phyloP scores from a whole-genome alignment of 2,888 invertebrate genomes.

The Zaprionus bogoriensis region DNA sequence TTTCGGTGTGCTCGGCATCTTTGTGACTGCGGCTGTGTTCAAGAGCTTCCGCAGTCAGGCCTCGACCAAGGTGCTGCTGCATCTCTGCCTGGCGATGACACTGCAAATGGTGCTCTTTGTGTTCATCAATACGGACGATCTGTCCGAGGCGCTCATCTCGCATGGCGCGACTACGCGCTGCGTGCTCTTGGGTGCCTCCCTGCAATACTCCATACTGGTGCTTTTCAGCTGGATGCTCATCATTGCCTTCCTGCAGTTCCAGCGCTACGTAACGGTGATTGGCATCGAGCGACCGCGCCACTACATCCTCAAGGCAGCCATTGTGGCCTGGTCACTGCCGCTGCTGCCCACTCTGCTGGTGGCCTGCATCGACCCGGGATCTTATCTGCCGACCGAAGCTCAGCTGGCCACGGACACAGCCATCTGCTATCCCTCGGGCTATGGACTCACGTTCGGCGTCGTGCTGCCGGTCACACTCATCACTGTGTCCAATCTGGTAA shows the following conservation, averaged over 20 bases:
- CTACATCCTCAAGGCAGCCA: slow-evolving; percentile 86
- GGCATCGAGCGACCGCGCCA: slow-evolving; percentile 85
- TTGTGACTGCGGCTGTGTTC: slow-evolving; percentile 85
- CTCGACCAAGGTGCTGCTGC: slow-evolving; percentile 87
- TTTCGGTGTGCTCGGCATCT: slow-evolving; percentile 85
- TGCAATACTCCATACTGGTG: slow-evolving; percentile 87
- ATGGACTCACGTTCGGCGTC: slow-evolving; percentile 84
- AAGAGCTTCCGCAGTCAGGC: slow-evolving; percentile 86
- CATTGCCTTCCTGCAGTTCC: slow-evolving; percentile 87
- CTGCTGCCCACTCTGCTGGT: slow-evolving; percentile 84
- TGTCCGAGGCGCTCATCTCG: slow-evolving; percentile 62
- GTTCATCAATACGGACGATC: slow-evolving; percentile 71
- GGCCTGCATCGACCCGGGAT: slow-evolving; percentile 82
- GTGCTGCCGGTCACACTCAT: slow-evolving; percentile 85
- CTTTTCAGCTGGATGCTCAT: slow-evolving; percentile 90
- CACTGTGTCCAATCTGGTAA: slow-evolving; percentile 84
- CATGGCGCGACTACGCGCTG: slow-evolving; percentile 80
- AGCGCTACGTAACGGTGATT: slow-evolving; percentile 87
- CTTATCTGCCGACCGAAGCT: slow-evolving; percentile 82
- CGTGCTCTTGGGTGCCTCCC: slow-evolving; percentile 85
- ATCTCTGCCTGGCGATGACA: slow-evolving; percentile 86
- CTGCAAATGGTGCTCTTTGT: slow-evolving; percentile 84
- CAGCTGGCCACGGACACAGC: slow-evolving; percentile 60
- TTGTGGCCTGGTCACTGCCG: slow-evolving; percentile 87
- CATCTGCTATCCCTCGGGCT: slow-evolving; percentile 85